phyloP scores from a whole-genome alignment of 2,888 invertebrate species.

The Cantharis rustica region DNA sequence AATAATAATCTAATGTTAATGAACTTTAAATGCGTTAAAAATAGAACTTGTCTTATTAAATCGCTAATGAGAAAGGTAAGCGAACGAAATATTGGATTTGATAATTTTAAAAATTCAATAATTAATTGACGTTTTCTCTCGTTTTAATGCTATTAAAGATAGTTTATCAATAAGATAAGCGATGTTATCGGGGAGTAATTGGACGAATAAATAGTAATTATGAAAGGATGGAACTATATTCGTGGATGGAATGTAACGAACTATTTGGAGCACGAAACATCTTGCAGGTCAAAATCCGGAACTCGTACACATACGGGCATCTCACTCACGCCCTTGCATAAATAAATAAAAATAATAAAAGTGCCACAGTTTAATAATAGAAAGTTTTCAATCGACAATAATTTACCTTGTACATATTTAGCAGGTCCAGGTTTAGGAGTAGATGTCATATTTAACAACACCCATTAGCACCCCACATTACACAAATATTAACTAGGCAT shows the following conservation, averaged over 20 bases:
- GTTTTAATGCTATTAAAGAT: background rate
- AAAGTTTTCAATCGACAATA: slow-evolving; percentile 1
- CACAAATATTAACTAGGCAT: slow-evolving; percentile 20
- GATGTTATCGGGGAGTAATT: background rate
- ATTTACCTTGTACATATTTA: slow-evolving; percentile 57
- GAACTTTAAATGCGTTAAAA: background rate
- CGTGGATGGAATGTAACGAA: background rate
- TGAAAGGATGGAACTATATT: background rate
- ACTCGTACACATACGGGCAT: background rate
- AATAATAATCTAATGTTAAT: background rate
- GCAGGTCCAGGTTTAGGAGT: slow-evolving; percentile 55
- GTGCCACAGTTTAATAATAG: background rate
- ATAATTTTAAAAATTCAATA: background rate
- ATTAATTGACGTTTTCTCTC: background rate
- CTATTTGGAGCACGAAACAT: background rate
- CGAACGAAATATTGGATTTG: background rate
- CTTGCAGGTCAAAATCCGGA: background rate
- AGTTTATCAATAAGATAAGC: background rate
- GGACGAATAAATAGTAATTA: background rate
- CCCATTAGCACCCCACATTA: slow-evolving; percentile 41
- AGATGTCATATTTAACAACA: slow-evolving; percentile 55
- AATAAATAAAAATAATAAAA: background rate
- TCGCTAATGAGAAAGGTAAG: background rate
- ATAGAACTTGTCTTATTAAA: background rate
- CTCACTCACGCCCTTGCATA: background rate